Conservation (phyloP, 2,888 invertebrate species). For the Anoplius nigerrimus region DNA sequence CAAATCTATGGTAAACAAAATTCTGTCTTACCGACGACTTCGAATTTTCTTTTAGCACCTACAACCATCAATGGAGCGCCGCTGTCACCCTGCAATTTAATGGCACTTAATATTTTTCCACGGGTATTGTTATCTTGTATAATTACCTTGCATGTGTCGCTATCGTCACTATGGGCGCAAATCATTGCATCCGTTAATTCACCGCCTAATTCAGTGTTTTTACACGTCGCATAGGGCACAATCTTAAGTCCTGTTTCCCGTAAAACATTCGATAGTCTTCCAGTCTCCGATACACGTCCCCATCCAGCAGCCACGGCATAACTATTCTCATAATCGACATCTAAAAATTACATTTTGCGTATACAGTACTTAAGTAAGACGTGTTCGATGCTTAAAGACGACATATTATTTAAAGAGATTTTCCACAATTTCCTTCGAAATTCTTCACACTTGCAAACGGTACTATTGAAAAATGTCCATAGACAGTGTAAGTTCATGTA, state of each 20-base stretch:
- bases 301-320: slow-evolving; percentile 78
- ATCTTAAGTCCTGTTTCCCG: slow-evolving; percentile 76
- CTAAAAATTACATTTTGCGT: slow-evolving; percentile 59
- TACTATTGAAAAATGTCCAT: no score
- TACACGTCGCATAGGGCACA: slow-evolving; percentile 74
- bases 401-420: no score
- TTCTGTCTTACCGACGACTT: slow-evolving; percentile 77
- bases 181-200: slow-evolving; percentile 77
- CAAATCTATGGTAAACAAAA: neutral
- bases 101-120: neutral
- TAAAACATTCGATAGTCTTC: slow-evolving; percentile 75
- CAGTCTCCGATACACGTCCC: slow-evolving; percentile 73
- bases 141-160: slow-evolving; percentile 81
- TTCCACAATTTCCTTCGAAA: no score
- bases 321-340: slow-evolving; percentile 74
- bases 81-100: slow-evolving; percentile 79
- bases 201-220: slow-evolving; percentile 60
- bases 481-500: no score
- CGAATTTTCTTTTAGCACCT: slow-evolving; percentile 77
- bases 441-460: no score
- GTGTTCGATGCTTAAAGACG: slow-evolving; percentile 8
- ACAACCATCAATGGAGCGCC: slow-evolving; percentile 80
- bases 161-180: slow-evolving; percentile 80
- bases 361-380: no score
- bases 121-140: slow-evolving; percentile 7